These are phyloP conservation scores for Rotaria socialis DNA, from an alignment of 2,888 invertebrate species.

Conservation along the genomic window DNA sequence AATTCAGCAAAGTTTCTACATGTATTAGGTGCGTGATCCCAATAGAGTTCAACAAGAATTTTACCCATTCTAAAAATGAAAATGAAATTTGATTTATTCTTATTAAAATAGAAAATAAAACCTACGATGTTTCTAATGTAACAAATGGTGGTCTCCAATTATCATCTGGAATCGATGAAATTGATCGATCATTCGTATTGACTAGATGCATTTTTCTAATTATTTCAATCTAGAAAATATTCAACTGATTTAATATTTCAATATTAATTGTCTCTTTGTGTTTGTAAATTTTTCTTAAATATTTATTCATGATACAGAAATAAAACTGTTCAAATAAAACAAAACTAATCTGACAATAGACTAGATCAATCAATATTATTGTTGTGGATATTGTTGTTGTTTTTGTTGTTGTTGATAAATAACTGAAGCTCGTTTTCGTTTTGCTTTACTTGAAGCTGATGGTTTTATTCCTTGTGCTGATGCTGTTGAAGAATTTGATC, in stretches of 20 bases:
- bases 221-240: not conserved
- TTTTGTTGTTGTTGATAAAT: conserved; percentile 3
- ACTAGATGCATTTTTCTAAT: not conserved
- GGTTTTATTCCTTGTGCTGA: conserved; percentile 4
- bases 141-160: conserved; percentile 21
- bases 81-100: not conserved
- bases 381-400: not conserved
- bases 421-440: conserved; percentile 5
- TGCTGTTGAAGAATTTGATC: conserved; percentile 14
- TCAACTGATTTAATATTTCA: not conserved
- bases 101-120: too few relatives aligned
- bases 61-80: conserved; percentile 71
- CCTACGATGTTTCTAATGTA: not conserved
- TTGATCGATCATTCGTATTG: not conserved
- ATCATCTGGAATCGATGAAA: not conserved
- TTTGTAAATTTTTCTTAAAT: not conserved
- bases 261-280: not conserved
- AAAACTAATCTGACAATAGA: conserved; percentile 21
- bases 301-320: not conserved
- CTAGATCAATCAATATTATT: not conserved
- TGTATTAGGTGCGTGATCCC: conserved; percentile 95
- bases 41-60: conserved; percentile 84
- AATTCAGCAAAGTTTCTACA: conserved; percentile 95
- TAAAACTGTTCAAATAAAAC: conserved; percentile 20
- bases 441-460: conserved; percentile 14